Percentiles rank a stretch among this genome's conserved stretches.
Conservation (phyloP, 2,888 invertebrate species). For the Listrodromus nycthemerus region DNA sequence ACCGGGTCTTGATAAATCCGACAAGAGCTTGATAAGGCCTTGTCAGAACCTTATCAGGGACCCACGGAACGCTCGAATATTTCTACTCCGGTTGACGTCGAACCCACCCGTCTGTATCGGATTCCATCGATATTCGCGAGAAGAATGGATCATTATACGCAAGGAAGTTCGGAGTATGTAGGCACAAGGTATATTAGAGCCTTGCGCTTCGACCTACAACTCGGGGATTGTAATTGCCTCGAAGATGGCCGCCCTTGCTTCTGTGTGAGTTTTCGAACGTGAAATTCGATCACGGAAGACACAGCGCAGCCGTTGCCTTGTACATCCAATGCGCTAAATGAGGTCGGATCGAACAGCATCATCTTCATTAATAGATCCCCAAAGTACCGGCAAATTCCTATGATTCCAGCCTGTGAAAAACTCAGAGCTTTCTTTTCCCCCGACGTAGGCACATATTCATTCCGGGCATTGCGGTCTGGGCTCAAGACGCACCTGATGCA, state of each 20-base stretch:
- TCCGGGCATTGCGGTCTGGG: conserved; percentile 66
- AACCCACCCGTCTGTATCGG: background rate
- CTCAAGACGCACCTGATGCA: conserved; percentile 69
- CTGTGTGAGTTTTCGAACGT: background rate
- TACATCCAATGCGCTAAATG: conserved; percentile 65
- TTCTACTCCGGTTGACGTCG: background rate
- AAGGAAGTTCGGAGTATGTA: background rate
- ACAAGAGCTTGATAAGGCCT: too few relatives aligned
- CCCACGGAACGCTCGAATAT: too few relatives aligned
- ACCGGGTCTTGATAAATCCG: too few relatives aligned
- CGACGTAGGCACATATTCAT: conserved; percentile 74
- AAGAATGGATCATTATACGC: background rate
- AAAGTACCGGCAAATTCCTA: conserved; percentile 77
- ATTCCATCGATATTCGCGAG: background rate
- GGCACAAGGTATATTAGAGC: background rate
- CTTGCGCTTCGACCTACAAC: background rate
- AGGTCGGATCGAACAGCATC: conserved; percentile 70
- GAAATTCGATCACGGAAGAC: background rate
- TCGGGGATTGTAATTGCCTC: conserved; percentile 1
- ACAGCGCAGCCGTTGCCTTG: conserved; percentile 4
- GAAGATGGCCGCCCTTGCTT: conserved; percentile 8
- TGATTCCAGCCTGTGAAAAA: conserved; percentile 57
- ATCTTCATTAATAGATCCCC: conserved; percentile 75
- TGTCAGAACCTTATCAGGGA: too few relatives aligned
- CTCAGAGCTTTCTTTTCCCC: conserved; percentile 75